Base-by-base conservation (phyloP, 1,140 invertebrate genomes). In the Anoplolepis gracilipes region DNA sequence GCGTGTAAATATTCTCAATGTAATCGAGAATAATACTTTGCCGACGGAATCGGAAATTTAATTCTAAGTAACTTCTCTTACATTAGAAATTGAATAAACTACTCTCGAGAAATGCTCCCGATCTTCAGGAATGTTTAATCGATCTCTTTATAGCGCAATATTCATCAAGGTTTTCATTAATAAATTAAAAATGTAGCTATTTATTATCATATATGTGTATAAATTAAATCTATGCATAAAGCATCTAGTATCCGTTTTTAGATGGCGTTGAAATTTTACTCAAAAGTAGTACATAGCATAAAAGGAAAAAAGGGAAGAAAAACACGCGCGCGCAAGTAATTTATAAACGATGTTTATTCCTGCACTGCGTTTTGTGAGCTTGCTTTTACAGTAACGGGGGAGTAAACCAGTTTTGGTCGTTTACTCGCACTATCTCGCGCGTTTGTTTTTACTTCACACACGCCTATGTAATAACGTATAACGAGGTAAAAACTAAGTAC, bases 271-370 rank as follows among this genome's bases (percentile, higher is more conserved):
- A n/a, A 28, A 19, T 62, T 62, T 28, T 4, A 16, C 16, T 62
- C 11, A 30, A 62, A 61, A 61, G 25, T 62, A 49, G 4, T 19
- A 16, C 10, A 36, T 3, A 19, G 46, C 16, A 49, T 16, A 49
- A 49, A 49, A 49, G 42, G 62, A 36, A 81, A 81, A 59, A 59
- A 70, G n/a, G 13, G 57, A 33, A 7, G 42, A 59, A 46, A 49
- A 49, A 49, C 46, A 19, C 4, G 19, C n/a, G 19, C n/a, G 28
- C 28, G 5, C 25, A 46, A 42, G 53, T 79, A 84, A 81, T 87
- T 89, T 89, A 78, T 78, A 89, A 89, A 90, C 79, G 53, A 85
- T 57, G 55, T 90, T 89, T 90, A 89, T 89, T 90, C 87, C 42
- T 79, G 33, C 62, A 59, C 53, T 84, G 76, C 57, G 46, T 62